Evolutionary conservation across 2,888 invertebrate genomes (phyloP), one percentile per base, ranked within the genome.

Genomic region (Brassicogethes aeneus): DNA sequence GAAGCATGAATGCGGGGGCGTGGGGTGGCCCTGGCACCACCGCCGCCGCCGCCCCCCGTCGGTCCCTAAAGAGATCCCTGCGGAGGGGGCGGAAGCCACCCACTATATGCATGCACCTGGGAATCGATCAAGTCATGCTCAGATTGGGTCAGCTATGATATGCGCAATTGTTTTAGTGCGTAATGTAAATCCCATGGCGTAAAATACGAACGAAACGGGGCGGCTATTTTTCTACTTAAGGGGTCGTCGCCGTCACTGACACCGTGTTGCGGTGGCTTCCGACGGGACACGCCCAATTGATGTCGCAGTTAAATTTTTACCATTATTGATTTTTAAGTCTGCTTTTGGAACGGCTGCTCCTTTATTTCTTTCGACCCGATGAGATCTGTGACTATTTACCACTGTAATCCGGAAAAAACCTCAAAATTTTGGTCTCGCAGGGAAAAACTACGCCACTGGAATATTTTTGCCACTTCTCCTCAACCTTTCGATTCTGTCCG

Each of bases 101-200:
- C 23, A 23, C 23, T 23, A 23, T 56, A 55, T 54, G 55, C 56
- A 55, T 57, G 57, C 57, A 57, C 56, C 54, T 56, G 56, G 56
- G 48, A 55, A 52, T 56, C 56, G 56, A 56, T 56, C 56, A 54
- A 51, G 49, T 53, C 53, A 23, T 52, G 53, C 52, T 48, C 47
- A 48, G 53, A 54, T 56, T 54, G 53, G 53, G 54, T 56, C 53
- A 53, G 50, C 48, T 46, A 47, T 50, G 50, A 54, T 45, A 41
- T 52, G 53, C 46, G 54, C 55, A 49, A 52, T 50, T 53, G 23
- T 23, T 23, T 23, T 23, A 23, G 23, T 23, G 23, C 23, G 23
- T 23, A 23, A 23, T 23, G 23, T 23, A 23, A 23, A 23, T 23
- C 23, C 23, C 5, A 10, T 10, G 23, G 23, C 23, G 23, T 23